phyloP scores from a whole-genome alignment of 2,888 invertebrate genomes.

The Orthosia cruda region DNA sequence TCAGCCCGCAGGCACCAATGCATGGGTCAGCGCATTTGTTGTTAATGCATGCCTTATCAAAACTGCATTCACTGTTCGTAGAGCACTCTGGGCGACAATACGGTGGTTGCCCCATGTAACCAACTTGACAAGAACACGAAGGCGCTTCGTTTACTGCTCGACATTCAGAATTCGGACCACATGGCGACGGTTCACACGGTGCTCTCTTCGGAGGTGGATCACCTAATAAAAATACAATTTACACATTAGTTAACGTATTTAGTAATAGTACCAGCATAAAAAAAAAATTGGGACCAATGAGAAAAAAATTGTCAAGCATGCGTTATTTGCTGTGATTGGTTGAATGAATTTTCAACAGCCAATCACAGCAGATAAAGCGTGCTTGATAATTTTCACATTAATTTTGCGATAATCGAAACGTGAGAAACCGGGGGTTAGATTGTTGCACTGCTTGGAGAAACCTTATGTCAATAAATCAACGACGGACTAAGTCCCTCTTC shows the following conservation, averaged over 20 bases:
- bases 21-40: slow-evolving; percentile 96
- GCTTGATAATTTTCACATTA: too few species aligned
- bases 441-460: background rate
- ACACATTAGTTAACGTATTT: slow-evolving; percentile 1
- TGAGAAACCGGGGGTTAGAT: too few species aligned
- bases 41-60: slow-evolving; percentile 95
- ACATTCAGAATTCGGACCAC: slow-evolving; percentile 95
- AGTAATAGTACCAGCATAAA: too few species aligned
- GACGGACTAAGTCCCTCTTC: too few species aligned
- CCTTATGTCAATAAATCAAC: background rate
- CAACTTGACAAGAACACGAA: slow-evolving; percentile 94
- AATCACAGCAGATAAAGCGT: too few species aligned
- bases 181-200: slow-evolving; percentile 94
- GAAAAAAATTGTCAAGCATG: too few species aligned
- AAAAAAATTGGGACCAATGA: too few species aligned
- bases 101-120: slow-evolving; percentile 94
- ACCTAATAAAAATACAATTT: slow-evolving; percentile 68
- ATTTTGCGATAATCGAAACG: too few species aligned
- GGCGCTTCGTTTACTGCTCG: slow-evolving; percentile 90
- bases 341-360: too few species aligned
- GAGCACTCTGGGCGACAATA: slow-evolving; percentile 96
- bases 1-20: slow-evolving; percentile 95
- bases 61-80: slow-evolving; percentile 95
- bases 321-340: too few species aligned
- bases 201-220: slow-evolving; percentile 80